Conservation (phyloP, 2,113 vertebrate species). For the Malurus elegans region DNA sequence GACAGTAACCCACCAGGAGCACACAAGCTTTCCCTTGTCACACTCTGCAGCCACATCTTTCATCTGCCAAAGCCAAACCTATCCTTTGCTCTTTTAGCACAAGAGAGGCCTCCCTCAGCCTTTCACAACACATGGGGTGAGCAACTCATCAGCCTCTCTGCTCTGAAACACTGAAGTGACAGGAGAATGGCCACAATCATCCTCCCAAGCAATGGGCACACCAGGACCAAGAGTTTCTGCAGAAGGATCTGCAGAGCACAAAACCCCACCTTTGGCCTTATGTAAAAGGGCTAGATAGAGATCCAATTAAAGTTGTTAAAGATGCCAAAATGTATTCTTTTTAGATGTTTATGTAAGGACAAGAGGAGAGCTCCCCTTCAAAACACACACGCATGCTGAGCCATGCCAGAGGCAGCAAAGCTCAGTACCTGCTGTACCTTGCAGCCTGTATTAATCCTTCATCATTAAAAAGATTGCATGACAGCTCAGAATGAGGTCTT, state of each 20-base stretch:
- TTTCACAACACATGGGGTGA: not conserved
- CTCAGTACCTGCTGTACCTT: not conserved
- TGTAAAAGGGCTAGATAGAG: not conserved
- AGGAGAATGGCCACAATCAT: rapidly evolving
- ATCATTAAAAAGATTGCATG: not conserved
- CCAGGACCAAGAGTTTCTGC: not conserved
- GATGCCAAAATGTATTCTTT: not conserved
- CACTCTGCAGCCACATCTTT: rapidly evolving
- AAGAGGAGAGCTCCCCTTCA: not conserved
- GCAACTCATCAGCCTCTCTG: not conserved
- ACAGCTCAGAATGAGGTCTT: not conserved
- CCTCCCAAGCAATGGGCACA: not conserved
- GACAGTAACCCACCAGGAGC: not conserved
- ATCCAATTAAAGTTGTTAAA: not conserved
- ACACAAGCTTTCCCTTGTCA: rapidly evolving
- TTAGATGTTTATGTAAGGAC: not conserved
- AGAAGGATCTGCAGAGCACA: not conserved
- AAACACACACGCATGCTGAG: not conserved
- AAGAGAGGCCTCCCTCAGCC: not conserved
- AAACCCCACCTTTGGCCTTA: not conserved
- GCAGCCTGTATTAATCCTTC: not conserved
- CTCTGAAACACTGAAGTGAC: not conserved
- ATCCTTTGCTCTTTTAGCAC: not conserved
- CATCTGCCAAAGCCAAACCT: not conserved
- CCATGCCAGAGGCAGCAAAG: not conserved